These are phyloP conservation scores for Eumaeus atala DNA, from an alignment of 1,140 invertebrate genomes.

Conservation along the genomic window DNA sequence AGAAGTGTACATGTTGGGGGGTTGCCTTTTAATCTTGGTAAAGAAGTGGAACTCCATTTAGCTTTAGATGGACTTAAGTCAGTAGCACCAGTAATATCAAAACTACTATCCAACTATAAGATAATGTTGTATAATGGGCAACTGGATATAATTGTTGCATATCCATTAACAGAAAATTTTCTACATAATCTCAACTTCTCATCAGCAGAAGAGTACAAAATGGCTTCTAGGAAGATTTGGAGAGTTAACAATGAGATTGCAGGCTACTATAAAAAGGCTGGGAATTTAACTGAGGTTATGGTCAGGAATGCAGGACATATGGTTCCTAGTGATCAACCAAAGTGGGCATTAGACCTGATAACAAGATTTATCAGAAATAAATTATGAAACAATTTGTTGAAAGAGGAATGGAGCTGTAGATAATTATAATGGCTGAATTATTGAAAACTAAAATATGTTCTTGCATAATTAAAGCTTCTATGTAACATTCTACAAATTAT, in stretches of 20 bases:
- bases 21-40: constrained; percentile 77
- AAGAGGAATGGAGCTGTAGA: neutral
- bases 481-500: too few relatives aligned
- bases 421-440: neutral
- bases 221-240: constrained; percentile 78
- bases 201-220: constrained; percentile 77
- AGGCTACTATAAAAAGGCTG: constrained; percentile 82
- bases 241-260: constrained; percentile 79
- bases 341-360: constrained; percentile 84
- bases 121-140: constrained; percentile 87
- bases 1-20: constrained; percentile 88
- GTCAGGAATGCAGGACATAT: constrained; percentile 88
- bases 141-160: constrained; percentile 87
- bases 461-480: neutral
- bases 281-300: constrained; percentile 84
- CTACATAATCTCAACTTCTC: constrained; percentile 79
- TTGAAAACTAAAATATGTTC: neutral
- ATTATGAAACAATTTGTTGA: constrained; percentile 20
- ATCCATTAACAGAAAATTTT: constrained; percentile 84
- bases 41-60: constrained; percentile 38
- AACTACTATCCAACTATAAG: constrained; percentile 74
- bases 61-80: constrained; percentile 49
- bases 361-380: constrained; percentile 79
- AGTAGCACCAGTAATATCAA: constrained; percentile 37
- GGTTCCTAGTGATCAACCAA: constrained; percentile 85